Base-by-base conservation (phyloP, 2,888 invertebrate species). In the Dynastes tityus region DNA sequence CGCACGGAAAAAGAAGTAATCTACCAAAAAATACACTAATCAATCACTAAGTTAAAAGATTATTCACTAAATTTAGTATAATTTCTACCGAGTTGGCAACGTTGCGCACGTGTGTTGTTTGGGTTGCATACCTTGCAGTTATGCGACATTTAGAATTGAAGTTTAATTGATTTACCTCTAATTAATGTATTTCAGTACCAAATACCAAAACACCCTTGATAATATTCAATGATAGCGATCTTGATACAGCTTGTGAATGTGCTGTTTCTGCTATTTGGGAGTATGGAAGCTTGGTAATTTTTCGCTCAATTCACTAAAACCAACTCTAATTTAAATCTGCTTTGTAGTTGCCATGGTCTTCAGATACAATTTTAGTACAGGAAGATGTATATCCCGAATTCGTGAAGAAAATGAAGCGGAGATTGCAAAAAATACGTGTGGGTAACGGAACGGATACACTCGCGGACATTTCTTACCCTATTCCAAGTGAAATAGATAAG, bases 191-290 rank as follows among this genome's bases (percentile, higher is more conserved):
- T 78, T 75, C 55, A 80, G 79, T 79, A 45, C n/a, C 71, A 71
- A 70, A 80, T 68, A 63, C 13, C 0, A 81, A 81, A 75, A 89
- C 88, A 64, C 89, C 90, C 1, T 88, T 90, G 81, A 85, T 92
- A 55, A 88, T 91, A 76, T 91, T 91, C 85, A 91, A 91, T 78
- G 87, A 88, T 65, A 90, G 91, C 9, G 92, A 92, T 85, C 83
- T 91, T 55, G 91, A 92, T 87, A 91, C 91, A 68, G 90, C 91
- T 1, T 89, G 90, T 70, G 90, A 91, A 81, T 88, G 88, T 51
- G 87, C 90, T 4, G 87, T 91, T 53, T 89, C 90, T 80, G 90
- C 90, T 27, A 89, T 90, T 37, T 91, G 91, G 90, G 89, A 89
- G 76, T 90, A 90, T 83, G 89, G 89, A 81, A 91, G 91, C 79